Percentiles rank a stretch among this genome's conserved stretches.
Evolutionary conservation across 2,113 vertebrate genomes (phyloP).

Genomic region (Menura novaehollandiae): DNA sequence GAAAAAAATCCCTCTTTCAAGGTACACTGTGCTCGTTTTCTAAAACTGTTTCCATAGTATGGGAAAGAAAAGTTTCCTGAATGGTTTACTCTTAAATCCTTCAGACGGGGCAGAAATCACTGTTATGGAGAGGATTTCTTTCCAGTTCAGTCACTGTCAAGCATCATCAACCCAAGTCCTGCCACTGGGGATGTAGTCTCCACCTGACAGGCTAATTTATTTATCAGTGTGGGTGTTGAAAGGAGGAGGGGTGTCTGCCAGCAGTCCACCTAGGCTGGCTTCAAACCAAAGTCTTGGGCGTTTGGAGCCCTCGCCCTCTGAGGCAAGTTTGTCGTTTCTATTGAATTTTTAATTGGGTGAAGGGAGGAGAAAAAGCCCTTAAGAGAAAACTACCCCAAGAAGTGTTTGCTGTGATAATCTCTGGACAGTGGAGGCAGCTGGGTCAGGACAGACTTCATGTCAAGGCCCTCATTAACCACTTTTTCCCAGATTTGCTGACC

Average conservation of each 20-base stretch:
- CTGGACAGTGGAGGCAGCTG: background rate
- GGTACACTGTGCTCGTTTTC: background rate
- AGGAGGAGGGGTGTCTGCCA: background rate
- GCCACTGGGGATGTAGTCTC: background rate
- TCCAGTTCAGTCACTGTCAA: background rate
- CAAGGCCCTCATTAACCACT: background rate
- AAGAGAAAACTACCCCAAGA: background rate
- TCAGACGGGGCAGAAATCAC: background rate
- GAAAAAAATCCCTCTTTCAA: background rate
- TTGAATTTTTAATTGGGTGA: background rate
- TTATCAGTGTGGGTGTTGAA: background rate
- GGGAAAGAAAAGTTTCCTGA: background rate
- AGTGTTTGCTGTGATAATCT: background rate
- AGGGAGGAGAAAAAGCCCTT: background rate
- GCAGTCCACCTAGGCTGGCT: background rate
- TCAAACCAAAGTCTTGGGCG: background rate
- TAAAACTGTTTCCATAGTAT: background rate
- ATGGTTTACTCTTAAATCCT: background rate
- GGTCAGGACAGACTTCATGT: background rate
- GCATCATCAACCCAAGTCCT: background rate
- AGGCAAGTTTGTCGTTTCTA: background rate
- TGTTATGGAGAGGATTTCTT: background rate
- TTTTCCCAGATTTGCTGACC: background rate
- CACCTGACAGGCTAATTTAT: background rate
- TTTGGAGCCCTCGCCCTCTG: rapidly evolving